A percentile compares a stretch with the other conserved stretches of the same genome.
phyloP scores from a whole-genome alignment of 2,113 vertebrate genomes.

The Nanorana parkeri region DNA sequence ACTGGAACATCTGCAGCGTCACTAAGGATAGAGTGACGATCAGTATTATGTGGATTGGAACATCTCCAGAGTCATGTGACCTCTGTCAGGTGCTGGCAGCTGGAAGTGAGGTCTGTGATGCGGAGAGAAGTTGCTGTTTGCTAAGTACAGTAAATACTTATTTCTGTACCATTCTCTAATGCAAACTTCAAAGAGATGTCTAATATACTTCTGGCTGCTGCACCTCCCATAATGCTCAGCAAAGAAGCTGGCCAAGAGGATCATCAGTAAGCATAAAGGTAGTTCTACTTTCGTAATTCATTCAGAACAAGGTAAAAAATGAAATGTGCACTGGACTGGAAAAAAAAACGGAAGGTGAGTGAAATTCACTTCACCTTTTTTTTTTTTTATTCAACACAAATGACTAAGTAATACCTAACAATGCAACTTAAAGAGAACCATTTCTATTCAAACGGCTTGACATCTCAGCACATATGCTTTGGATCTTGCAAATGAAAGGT shows the following conservation, averaged over 20 bases:
- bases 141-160: constrained; percentile 2
- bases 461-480: neutral
- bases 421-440: neutral
- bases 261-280: neutral
- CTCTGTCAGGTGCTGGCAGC: neutral
- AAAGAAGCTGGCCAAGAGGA: neutral
- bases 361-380: neutral
- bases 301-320: no score
- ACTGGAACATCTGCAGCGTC: neutral
- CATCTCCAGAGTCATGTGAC: neutral
- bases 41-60: neutral
- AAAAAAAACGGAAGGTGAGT: neutral
- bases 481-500: neutral
- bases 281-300: neutral
- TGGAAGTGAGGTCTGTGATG: neutral
- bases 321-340: neutral
- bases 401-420: neutral
- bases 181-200: no score
- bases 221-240: neutral
- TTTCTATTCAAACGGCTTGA: neutral
- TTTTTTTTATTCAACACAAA: neutral
- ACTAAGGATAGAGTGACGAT: neutral
- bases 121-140: neutral
- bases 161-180: neutral
- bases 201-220: neutral